A percentile compares a stretch with the other conserved stretches of the same genome.
Evolutionary conservation across 2,113 vertebrate genomes (phyloP).

Genomic region (Montifringilla adamsi): DNA sequence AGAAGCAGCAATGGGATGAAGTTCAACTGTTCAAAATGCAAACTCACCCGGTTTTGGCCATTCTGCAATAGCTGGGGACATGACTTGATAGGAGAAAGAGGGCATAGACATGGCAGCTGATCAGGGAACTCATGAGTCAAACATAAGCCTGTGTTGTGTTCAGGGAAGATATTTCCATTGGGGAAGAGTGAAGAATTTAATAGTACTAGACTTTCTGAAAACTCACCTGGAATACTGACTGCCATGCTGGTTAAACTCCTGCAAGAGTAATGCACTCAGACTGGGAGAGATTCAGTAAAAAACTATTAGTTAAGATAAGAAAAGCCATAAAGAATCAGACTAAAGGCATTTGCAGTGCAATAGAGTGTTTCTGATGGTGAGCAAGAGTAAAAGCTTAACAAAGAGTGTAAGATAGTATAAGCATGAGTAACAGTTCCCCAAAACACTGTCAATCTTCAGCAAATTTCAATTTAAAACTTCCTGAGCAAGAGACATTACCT

Average conservation of each 20-base stretch:
- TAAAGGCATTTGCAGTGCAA: background rate
- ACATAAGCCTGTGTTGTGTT: background rate
- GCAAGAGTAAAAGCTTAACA: background rate
- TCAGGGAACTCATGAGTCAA: background rate
- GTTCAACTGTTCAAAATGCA: background rate
- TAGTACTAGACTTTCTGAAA: background rate
- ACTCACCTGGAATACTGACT: background rate
- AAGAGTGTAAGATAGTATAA: background rate
- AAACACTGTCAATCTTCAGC: background rate
- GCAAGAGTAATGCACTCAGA: background rate
- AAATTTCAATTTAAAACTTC: background rate
- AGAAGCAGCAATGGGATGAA: background rate
- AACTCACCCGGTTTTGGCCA: accelerated
- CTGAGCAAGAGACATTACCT: background rate
- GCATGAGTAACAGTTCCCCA: background rate
- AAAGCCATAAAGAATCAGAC: background rate
- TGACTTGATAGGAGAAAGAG: background rate
- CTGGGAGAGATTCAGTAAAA: background rate
- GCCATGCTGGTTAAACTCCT: background rate
- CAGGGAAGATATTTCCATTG: background rate
- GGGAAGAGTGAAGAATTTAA: background rate
- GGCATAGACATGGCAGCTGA: background rate
- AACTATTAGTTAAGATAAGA: background rate
- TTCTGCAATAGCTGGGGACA: background rate
- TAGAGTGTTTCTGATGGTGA: background rate